A percentile compares a stretch with the other conserved stretches of the same genome.
Evolutionary conservation across 2,797 vertebrate genomes (phyloP).

Genomic region (Halcyon smyrnensis): DNA sequence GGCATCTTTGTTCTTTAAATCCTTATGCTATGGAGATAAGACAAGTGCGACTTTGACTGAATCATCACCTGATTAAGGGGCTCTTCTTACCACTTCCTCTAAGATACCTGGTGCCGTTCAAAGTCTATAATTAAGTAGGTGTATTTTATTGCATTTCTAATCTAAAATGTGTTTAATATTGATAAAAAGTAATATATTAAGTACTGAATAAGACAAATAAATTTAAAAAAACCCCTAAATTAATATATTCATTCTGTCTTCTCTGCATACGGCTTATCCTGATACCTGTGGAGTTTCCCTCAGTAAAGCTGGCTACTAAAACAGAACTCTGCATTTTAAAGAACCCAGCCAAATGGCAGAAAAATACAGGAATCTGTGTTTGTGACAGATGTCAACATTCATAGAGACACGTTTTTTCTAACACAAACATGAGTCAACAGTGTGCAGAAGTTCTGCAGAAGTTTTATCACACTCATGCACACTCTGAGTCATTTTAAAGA

Average conservation of each 20-base stretch:
- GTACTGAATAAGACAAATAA: neutral
- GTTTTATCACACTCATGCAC: neutral
- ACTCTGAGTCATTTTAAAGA: neutral
- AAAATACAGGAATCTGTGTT: neutral
- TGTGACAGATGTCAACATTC: neutral
- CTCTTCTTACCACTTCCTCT: neutral
- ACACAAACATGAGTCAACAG: neutral
- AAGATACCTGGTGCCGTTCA: neutral
- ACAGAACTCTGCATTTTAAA: neutral
- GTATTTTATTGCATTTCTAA: neutral
- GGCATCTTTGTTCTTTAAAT: neutral
- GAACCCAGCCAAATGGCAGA: neutral
- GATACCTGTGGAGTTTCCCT: neutral
- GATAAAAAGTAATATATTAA: neutral
- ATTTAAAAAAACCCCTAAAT: fast-evolving
- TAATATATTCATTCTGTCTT: neutral
- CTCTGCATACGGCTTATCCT: neutral
- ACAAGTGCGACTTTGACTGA: neutral
- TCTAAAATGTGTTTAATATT: neutral
- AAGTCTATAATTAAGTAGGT: neutral
- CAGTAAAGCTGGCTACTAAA: neutral
- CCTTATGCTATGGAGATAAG: neutral
- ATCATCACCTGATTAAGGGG: neutral
- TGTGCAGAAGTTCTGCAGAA: neutral
- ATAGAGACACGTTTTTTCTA: neutral